Evolutionary conservation across 2,113 vertebrate genomes (phyloP), one percentile per base, ranked within the genome.

Genomic region (Lepidothrix coronata): DNA sequence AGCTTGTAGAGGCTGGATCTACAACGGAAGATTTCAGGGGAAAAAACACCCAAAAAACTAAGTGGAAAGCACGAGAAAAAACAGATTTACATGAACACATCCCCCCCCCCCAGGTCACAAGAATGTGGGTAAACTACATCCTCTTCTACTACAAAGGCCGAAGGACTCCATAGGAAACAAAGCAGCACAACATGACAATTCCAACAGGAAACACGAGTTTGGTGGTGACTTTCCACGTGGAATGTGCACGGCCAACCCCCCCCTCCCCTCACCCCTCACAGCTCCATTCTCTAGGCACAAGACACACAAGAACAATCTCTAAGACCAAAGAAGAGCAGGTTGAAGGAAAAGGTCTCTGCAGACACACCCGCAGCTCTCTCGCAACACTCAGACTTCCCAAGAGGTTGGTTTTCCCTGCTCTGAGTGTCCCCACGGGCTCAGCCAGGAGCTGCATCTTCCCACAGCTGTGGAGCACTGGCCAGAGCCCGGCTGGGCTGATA

Each of bases 281-380:
- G 85, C 78, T 88, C 93, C 96, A 49, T 75, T 75, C 51, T 82
- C 96, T 96, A 85, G 6, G 80, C 95, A 97, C 95, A 76, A 95
- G 61, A 96, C 88, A 76, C 95, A 96, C 89, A 51, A 85, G 79
- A 89, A 96, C 94, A 86, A 89, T 12, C 72, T 58, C 91, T 85
- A 96, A 66, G 61, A 91, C 30, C 93, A 88, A 94, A 58, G 43
- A 70, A 70, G 71, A 91, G 49, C 65, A 62, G 78, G 43, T 21
- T 15, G 80, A 71, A 77, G 85, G 37, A 10, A n/a, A 71, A 74
- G 83, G 25, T 71, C 71, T 83, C 93, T 70, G 58, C 89, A 67
- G 77, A 5, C 35, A 6, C 10, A 54, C 88, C 88, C 66, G 59
- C 71, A 87, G 70, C 88, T 83, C 61, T 81, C 61, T 70, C 17